Conservation (phyloP, 2,797 vertebrate species). For the Triplophysa bombifrons region DNA sequence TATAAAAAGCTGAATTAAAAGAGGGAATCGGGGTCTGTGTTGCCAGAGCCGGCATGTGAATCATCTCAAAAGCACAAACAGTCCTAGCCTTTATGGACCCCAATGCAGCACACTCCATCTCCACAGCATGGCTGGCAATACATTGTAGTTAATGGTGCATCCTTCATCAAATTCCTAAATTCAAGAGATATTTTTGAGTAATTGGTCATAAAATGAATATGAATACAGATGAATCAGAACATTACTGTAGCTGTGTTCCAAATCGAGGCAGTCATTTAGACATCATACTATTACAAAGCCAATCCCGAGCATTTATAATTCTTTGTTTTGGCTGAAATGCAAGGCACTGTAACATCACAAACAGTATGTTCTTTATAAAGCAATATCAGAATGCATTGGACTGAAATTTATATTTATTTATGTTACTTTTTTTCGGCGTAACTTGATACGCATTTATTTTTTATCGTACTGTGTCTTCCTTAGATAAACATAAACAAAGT, state of each 20-base stretch:
- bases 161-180: not conserved
- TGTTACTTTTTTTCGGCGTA: no score
- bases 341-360: not conserved
- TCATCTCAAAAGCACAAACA: conserved; percentile 28
- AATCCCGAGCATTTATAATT: not conserved
- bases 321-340: not conserved
- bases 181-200: not conserved
- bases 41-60: conserved; percentile 18
- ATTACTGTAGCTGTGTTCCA: not conserved
- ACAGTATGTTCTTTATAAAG: not conserved
- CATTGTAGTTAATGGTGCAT: not conserved
- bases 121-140: not conserved
- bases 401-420: no score
- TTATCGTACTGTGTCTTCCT: no score
- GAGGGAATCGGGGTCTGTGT: not conserved
- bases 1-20: conserved; percentile 43
- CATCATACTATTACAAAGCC: not conserved
- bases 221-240: not conserved
- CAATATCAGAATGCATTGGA: not conserved
- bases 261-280: not conserved
- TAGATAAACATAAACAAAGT: no score
- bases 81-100: conserved; percentile 4
- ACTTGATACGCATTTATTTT: no score
- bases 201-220: not conserved
- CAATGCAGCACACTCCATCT: not conserved